These are phyloP conservation scores for Apodemus speciosus DNA, from an alignment of 2,113 vertebrate species.

Conservation along the genomic window DNA sequence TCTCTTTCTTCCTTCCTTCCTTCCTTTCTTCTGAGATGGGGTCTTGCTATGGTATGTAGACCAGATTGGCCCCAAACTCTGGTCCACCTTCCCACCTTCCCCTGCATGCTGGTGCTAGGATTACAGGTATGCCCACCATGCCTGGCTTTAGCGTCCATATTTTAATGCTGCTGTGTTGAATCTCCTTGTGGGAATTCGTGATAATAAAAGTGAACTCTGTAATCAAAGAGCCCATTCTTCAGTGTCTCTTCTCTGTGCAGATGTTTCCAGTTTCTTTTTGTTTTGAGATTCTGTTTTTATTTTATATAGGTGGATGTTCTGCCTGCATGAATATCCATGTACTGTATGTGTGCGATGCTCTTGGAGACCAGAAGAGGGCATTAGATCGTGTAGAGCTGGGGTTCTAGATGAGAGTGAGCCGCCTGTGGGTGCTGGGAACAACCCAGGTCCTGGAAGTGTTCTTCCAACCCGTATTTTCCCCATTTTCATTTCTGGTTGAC, in stretches of 20 bases:
- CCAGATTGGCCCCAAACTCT: not conserved
- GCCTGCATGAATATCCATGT: not conserved
- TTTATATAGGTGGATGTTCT: not conserved
- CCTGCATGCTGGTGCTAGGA: not conserved
- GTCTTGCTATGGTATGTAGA: not conserved
- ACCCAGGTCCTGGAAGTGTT: not conserved
- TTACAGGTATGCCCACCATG: not conserved
- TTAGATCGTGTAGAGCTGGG: not conserved
- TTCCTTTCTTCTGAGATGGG: not conserved
- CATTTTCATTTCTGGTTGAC: not conserved
- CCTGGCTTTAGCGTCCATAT: not conserved
- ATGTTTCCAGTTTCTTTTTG: not conserved
- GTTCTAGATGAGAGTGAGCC: not conserved
- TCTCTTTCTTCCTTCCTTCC: not conserved
- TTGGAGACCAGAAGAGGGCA: not conserved
- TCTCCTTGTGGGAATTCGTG: not conserved
- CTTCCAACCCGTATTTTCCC: not conserved
- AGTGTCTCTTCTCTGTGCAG: not conserved
- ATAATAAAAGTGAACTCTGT: not conserved
- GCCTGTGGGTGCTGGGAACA: not conserved
- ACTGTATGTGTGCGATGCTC: not conserved
- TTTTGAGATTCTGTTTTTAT: not conserved
- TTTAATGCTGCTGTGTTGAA: too few species aligned
- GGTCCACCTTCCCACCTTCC: too few species aligned
- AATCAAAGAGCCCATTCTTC: not conserved